A percentile compares a stretch with the other conserved stretches of the same genome.
These are phyloP conservation scores for Lasioglossum oenotherae DNA, from an alignment of 2,888 invertebrate genomes.

Conservation along the genomic window DNA sequence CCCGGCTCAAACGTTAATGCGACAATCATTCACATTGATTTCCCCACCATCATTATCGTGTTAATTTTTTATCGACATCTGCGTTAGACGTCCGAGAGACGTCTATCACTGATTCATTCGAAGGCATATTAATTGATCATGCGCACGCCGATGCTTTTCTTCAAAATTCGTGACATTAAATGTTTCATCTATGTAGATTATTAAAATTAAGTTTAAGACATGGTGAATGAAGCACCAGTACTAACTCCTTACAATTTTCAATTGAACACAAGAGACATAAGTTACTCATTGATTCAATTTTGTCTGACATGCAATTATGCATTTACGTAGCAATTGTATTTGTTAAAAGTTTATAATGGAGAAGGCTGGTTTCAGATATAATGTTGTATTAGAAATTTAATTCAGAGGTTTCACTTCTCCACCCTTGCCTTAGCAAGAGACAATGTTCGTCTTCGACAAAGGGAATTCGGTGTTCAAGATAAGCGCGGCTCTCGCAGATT, in stretches of 20 bases:
- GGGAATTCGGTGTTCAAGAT: neutral
- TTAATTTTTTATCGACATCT: neutral
- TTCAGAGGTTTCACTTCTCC: neutral
- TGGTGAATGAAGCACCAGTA: neutral
- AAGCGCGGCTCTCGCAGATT: neutral
- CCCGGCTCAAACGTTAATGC: slow-evolving; percentile 21
- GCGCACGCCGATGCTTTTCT: neutral
- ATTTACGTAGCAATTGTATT: too few relatives aligned
- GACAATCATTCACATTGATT: slow-evolving; percentile 28
- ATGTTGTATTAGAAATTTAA: neutral
- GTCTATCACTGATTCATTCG: neutral
- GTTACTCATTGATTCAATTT: neutral
- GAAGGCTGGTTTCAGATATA: neutral
- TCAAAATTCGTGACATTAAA: neutral
- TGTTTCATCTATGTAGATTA: neutral
- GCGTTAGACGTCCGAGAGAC: neutral
- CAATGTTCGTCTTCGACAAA: neutral
- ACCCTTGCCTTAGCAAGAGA: neutral
- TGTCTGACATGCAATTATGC: neutral
- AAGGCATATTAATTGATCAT: neutral
- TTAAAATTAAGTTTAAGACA: neutral
- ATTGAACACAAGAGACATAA: neutral
- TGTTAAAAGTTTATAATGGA: neutral
- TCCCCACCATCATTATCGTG: neutral
- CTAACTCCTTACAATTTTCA: neutral